Evolutionary conservation across 2,888 invertebrate species (phyloP), one percentile per base, ranked within the genome.

Genomic region (Mythimna pallens): DNA sequence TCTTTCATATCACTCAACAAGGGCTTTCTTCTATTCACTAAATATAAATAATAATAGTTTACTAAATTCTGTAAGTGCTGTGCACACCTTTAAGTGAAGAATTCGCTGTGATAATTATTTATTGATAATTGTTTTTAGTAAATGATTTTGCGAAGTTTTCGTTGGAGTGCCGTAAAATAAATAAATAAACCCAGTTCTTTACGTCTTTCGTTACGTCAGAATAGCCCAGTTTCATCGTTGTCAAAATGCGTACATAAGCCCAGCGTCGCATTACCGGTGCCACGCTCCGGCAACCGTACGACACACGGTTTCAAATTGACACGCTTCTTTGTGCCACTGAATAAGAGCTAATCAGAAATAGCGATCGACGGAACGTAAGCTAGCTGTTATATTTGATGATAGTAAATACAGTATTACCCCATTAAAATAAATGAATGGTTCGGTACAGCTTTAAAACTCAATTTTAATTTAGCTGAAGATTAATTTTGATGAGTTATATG

Each of bases 271-370:
- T 85, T 82, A 80, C 80, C 73, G 81, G 70, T 65, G 73, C 77
- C 81, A 81, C 78, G 90, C 89, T 82, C 80, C 79, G 80, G 75
- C 82, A 78, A 86, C 88, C 92, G 89, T 90, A 78, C 79, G 93
- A 94, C 93, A 83, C 63, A 80, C 82, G 88, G 93, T 90, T 90
- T 92, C 90, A 93, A 94, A 87, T 93, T 91, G 93, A 94, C 87
- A 92, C 94, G 86, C 88, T 90, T 90, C 89, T 92, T 93, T 93
- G 87, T 89, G 81, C 74, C 74, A 78, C 82, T 65, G 64, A 75
- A 78, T 82, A 76, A 76, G 70, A 84, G 81, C 83, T 67, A 77
- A 84, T 86, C 82, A 83, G 73, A 78, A 85, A 84, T 85, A 86
- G 85, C 76, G 30, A 76, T 83, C 81, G 70, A 81, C 63, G 68